Conservation (phyloP, 2,797 vertebrate species). For the Gymnothorax reevesii region DNA sequence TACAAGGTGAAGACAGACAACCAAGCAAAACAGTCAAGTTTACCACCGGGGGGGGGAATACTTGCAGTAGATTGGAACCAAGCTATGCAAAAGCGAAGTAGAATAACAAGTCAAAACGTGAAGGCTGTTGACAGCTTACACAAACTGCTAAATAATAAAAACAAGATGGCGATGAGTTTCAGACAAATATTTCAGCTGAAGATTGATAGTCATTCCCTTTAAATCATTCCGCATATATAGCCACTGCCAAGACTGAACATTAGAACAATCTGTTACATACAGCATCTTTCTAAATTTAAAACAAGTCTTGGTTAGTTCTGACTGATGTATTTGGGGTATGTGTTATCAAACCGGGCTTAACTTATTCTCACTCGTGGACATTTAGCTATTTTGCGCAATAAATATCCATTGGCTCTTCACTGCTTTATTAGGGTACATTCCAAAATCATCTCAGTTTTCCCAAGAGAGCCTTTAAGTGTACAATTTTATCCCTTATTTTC, state of each 20-base stretch:
- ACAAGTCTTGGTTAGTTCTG: neutral
- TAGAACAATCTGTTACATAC: neutral
- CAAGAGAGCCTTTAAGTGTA: neutral
- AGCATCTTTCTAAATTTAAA: neutral
- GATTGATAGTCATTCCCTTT: neutral
- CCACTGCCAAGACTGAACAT: neutral
- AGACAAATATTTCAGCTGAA: neutral
- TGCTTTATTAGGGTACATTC: neutral
- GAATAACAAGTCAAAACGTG: neutral
- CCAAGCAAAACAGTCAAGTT: neutral
- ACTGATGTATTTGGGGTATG: constrained; percentile 4
- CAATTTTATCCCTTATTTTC: neutral
- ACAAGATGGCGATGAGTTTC: neutral
- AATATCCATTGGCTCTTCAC: neutral
- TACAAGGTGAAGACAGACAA: neutral
- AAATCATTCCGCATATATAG: neutral
- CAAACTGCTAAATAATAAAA: neutral
- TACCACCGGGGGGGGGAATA: neutral
- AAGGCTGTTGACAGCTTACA: neutral
- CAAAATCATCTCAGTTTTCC: neutral
- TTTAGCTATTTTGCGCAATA: neutral
- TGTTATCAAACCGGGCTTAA: neutral
- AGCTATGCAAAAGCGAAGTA: neutral
- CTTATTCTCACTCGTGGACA: neutral
- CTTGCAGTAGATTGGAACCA: neutral